Base-by-base conservation (phyloP, 1,140 invertebrate genomes). In the Brachionus angularis region DNA sequence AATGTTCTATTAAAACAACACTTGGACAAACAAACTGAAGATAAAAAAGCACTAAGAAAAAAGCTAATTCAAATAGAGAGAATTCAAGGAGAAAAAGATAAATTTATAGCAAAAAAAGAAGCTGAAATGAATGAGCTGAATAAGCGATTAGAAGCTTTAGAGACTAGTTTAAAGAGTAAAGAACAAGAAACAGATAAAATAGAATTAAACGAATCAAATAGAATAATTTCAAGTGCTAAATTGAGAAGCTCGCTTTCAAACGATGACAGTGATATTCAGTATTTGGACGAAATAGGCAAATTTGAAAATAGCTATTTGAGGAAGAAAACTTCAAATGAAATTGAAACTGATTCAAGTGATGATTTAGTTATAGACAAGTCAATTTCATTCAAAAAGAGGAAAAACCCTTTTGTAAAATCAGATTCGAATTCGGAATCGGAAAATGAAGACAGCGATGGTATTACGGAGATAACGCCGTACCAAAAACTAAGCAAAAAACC, bases 71-170 rank as follows among this genome's bases (percentile, higher is more conserved):
- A 46, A 47, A 67, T 67, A 21, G 62, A 67, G 47, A 46, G 23
- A 67, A 50, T 47, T 8, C 42, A 67, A 27, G 2, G 18, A 0
- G 62, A 67, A 0, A 67, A 67, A 46, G 62, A 67, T 29, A 67
- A 67, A 47, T 50, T 67, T 67, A 34, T 47, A 27, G 62, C 62
- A 7, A 67, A 31, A 47, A 50, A 67, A 50, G 62, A 67, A 47
- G 12, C 21, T 12, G 53, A 58, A 49, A 46, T 67, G 42, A 18
- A 8, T 8, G 27, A 67, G 10, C 21, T 50, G 42, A 5, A 7
- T 3, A 50, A 47, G 29, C 33, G 36, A 33, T 10, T 67, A 2
- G 27, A 27, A 5, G 5, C 10, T 14, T 49, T 67, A 27, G 62
- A 67, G 23, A 18, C 2, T n/a, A n/a, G n/a, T n/a, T n/a, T n/a